These are phyloP conservation scores for Henicopernis longicauda DNA, from an alignment of 2,113 vertebrate genomes.

Conservation along the genomic window DNA sequence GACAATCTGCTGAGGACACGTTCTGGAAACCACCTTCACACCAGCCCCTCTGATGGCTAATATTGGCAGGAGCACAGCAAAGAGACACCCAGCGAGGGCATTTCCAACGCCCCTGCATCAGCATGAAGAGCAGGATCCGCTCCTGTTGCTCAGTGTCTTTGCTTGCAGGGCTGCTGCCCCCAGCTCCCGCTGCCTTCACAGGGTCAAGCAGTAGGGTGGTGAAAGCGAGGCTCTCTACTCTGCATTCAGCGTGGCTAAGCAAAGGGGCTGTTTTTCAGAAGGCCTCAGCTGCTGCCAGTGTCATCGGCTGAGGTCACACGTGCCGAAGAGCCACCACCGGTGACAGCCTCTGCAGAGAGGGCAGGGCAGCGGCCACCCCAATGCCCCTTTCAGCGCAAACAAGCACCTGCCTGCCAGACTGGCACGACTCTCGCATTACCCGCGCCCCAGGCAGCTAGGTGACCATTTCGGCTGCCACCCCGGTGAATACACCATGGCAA, in stretches of 20 bases:
- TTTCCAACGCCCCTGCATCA: not conserved
- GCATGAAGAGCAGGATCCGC: not conserved
- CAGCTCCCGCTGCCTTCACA: not conserved
- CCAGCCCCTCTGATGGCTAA: not conserved
- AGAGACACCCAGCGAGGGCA: not conserved
- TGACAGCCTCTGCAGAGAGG: not conserved
- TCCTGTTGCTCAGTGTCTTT: not conserved
- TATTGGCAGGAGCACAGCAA: not conserved
- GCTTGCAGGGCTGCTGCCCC: not conserved
- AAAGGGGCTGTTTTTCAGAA: not conserved
- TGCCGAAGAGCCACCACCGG: not conserved
- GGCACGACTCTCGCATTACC: accelerated
- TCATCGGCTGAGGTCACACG: accelerated
- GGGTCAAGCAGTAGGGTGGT: accelerated
- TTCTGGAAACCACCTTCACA: not conserved
- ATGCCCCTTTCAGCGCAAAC: not conserved
- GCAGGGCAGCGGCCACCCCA: not conserved
- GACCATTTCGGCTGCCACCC: accelerated
- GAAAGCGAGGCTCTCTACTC: not conserved
- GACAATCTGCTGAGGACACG: not conserved
- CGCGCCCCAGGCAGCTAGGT: not conserved
- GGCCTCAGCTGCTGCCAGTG: not conserved
- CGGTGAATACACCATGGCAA: accelerated
- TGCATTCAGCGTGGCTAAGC: not conserved
- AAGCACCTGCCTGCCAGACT: not conserved